Base-by-base conservation (phyloP, 1,140 invertebrate species). In the Nasonia vitripennis region DNA sequence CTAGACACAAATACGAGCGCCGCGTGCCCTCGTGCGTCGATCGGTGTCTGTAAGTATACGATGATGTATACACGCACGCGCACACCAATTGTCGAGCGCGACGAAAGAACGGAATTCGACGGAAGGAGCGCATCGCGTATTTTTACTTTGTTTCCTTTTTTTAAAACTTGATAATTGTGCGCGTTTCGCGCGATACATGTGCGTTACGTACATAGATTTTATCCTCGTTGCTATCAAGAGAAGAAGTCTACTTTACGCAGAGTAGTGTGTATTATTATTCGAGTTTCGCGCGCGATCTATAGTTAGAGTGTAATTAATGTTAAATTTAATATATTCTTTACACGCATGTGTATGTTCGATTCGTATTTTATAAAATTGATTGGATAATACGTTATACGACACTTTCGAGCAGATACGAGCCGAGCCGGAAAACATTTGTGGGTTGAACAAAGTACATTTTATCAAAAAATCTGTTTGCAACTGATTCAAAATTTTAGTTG, bases 1-100 rank as follows among this genome's bases (percentile, higher is more conserved):
- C 91, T 90, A 91, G 89, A 91, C 89, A 90, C 89, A 88, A 70
- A 73, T 55, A 88, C 89, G 89, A 86, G 84, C 83, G 78, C 86
- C 74, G 80, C 77, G 78, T 85, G 85, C 71, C 70, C 87, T 87
- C 83, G 85, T 84, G 31, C 74, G 70, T 31, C 23, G 34, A 83
- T 78, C 68, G 45, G 27, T 62, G 71, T 45, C 14, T 80, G 55
- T 74, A 45, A 68, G 51, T 37, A 75, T 78, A 23, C 17, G 10
- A 12, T 11, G 2, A 41, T 74, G 34, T 37, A 41, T 78, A 31
- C 31, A 55, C 6, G 31, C 12, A 23, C 14, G 9, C 14, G 27
- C 27, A 51, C 27, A 79, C 31, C 17, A 17, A 12, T 51, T 17
- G 55, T 62, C 31, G 31, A 77, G 41, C 41, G 12, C 11, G 41